Evolutionary conservation across 92 coral and sea anemone species (phyloP), one percentile per base, ranked within the genome.

Genomic region (Phenganax marumi): DNA sequence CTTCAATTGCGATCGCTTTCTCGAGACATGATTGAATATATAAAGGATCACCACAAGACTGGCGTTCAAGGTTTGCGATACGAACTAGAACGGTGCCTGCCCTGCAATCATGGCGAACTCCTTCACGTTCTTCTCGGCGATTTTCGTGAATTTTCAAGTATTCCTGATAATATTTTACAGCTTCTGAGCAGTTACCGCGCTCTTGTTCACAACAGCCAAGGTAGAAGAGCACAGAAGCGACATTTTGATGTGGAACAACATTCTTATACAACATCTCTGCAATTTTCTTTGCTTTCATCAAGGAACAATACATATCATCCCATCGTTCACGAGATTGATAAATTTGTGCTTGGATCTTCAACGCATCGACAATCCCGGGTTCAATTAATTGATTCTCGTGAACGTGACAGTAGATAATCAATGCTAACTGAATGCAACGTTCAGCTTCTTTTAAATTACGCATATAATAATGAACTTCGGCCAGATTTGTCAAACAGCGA

Each of bases 161-260:
- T 6, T 75, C 77, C 50, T 73, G 56, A 22, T 73, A 73, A 51
- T 73, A 22, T 25, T 18, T 10, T 50, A 73, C 10, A 17, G 80
- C 80, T 6, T 5, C 80, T 48, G 65, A 75, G 50, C 17, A 75
- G 3, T 18, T 52, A 21, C 65, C 80, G 19, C 80, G 80, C 18
- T 47, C 64, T 75, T 52, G 79, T 21, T 73, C 79, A 73, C 57
- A 73, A 50, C 7, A 50, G 79, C 79, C 79, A 25, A 73, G 79
- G 51, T 46, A 21, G 23, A 50, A 17, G 7, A 16, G 26, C 43
- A 73, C 62, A 21, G 54, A 12, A 8, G 80, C 80, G 33, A 52
- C 66, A 75, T 21, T n/a, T 75, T 63, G 65, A 48, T 75, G 80
- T 18, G 80, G 80, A n/a, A n/a, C n/a, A 8, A 19, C 8, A 12